phyloP scores from a whole-genome alignment of 2,113 vertebrate species.

The Oryzias curvinotus region DNA sequence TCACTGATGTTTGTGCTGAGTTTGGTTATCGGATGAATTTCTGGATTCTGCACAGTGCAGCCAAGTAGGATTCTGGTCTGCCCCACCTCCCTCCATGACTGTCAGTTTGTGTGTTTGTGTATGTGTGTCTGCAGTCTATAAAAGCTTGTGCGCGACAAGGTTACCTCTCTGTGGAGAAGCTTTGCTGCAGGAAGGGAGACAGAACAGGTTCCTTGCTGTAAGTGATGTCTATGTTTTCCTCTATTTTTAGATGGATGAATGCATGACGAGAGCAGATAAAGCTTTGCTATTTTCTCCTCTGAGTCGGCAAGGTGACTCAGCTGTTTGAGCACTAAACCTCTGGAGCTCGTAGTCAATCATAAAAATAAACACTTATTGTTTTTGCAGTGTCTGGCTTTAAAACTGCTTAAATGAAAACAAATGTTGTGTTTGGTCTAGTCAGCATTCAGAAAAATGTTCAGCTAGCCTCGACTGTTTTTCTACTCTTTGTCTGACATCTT shows the following conservation, averaged over 20 bases:
- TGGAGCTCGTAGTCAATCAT: too few relatives aligned
- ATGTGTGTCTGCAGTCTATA: constrained; percentile 32
- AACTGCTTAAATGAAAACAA: neutral
- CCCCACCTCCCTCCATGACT: neutral
- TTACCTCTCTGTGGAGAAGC: constrained; percentile 37
- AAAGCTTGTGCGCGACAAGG: constrained; percentile 13
- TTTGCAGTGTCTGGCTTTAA: neutral
- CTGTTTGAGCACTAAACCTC: constrained; percentile 10
- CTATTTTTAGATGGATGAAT: too few relatives aligned
- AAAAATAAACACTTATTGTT: too few relatives aligned
- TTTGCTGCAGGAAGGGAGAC: constrained; percentile 22
- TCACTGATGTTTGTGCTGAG: constrained; percentile 47
- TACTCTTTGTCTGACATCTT: constrained; percentile 28
- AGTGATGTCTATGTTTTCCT: too few relatives aligned
- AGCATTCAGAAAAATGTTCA: neutral
- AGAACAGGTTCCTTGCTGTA: neutral
- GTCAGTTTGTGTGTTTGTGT: neutral
- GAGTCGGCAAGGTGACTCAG: constrained; percentile 46
- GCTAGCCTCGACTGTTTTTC: constrained; percentile 14
- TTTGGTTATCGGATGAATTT: constrained; percentile 31
- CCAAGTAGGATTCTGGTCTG: neutral
- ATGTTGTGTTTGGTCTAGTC: neutral
- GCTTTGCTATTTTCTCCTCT: neutral
- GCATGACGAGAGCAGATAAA: neutral
- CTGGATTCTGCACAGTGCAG: constrained; percentile 32